Percentiles rank a stretch among this genome's conserved stretches.
These are phyloP conservation scores for Cydia splendana DNA, from an alignment of 1,140 invertebrate genomes.

Conservation along the genomic window DNA sequence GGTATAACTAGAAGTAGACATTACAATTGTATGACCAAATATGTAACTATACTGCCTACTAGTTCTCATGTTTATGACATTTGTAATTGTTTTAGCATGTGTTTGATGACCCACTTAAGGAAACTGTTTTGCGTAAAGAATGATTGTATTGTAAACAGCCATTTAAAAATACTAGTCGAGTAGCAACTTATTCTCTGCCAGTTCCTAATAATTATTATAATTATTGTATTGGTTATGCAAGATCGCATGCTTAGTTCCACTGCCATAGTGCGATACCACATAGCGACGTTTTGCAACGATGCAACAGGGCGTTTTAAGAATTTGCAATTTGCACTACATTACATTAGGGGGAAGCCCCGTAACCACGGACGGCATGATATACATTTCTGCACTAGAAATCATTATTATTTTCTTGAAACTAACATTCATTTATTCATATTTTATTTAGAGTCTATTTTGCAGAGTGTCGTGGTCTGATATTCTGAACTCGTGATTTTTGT, in stretches of 20 bases:
- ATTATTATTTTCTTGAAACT: too few relatives aligned
- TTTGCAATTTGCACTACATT: too few relatives aligned
- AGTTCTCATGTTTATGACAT: not conserved
- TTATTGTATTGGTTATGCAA: not conserved
- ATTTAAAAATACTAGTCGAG: not conserved
- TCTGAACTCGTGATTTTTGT: too few relatives aligned
- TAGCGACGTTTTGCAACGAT: not conserved
- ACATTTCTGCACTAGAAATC: too few relatives aligned
- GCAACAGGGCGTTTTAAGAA: not conserved
- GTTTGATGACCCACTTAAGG: conserved; percentile 14
- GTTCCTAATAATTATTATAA: not conserved
- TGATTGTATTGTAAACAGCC: conserved; percentile 13
- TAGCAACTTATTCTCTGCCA: not conserved
- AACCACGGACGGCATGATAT: too few relatives aligned
- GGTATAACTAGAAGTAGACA: too few relatives aligned
- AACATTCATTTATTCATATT: too few relatives aligned
- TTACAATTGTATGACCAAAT: too few relatives aligned
- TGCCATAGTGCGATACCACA: too few relatives aligned
- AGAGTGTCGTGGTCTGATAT: too few relatives aligned
- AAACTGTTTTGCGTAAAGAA: conserved; percentile 3
- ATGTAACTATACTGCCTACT: not conserved
- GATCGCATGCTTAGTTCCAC: not conserved
- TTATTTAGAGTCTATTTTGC: too few relatives aligned
- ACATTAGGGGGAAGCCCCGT: too few relatives aligned
- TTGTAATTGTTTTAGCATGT: not conserved